Base-by-base conservation (phyloP, 2,797 vertebrate genomes). In the Chaenodraco wilsoni region DNA sequence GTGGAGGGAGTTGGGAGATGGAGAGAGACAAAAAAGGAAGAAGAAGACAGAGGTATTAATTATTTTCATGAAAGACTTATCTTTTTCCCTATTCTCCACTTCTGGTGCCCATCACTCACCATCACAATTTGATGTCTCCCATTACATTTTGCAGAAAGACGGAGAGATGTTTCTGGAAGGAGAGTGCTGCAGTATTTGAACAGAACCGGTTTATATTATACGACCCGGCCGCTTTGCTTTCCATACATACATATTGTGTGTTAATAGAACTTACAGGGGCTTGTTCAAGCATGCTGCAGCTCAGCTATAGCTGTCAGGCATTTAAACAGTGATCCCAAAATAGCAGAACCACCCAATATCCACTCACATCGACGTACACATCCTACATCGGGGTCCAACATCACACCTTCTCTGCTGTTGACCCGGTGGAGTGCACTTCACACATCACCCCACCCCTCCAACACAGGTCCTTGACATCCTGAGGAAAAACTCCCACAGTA, bases 381-480 rank as follows among this genome's bases (percentile, higher is more conserved):
- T 78, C 83, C 75, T 71, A 84, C 88, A 81, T 69, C 76, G 74
- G 79, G 69, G 79, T 69, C 83, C 85, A 77, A 76, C 88, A 89
- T 90, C 78, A 72, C 82, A 84, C 82, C 84, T 88, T 79, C 76
- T 73, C 84, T 78, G 83, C 84, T 90, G 89, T 85, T 75, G 75
- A 89, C 85, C 81, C 46, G 78, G 77, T 79, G 85, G 79, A 87
- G 79, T 69, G 82, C 79, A 82, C 85, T 86, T 88, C 87, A 88
- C 88, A 89, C 80, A 72, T 89, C 85, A 71, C 78, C 86, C 74
- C 72, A 55, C 71, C n/a, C 65, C 85, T 83, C 79, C 86, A 79
- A 55, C 81, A 88, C 84, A 88, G 83, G 88, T 87, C 88, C 84
- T 87, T 86, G 83, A 91, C 89, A 91, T 88, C 85, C 89, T 51